Percentiles rank a stretch among this genome's conserved stretches.
Evolutionary conservation across 2,113 vertebrate genomes (phyloP).

Genomic region (Setophaga coronata): DNA sequence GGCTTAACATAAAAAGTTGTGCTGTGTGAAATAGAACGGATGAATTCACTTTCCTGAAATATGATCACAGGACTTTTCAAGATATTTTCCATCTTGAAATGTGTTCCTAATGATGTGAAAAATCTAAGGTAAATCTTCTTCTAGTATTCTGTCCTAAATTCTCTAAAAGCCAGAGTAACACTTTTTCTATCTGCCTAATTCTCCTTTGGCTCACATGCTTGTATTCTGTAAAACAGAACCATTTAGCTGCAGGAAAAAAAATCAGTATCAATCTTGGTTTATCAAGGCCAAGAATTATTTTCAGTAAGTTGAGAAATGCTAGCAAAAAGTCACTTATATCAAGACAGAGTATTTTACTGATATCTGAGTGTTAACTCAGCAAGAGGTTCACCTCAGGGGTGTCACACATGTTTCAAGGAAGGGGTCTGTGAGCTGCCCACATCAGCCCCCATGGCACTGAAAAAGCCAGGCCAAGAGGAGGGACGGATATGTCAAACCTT

Average conservation of each 20-base stretch:
- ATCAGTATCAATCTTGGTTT: not conserved
- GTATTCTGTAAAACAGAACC: not conserved
- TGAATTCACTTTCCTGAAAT: not conserved
- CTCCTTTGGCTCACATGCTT: not conserved
- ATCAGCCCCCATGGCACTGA: too few species aligned
- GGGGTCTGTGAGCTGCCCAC: not conserved
- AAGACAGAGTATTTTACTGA: not conserved
- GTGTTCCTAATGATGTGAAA: not conserved
- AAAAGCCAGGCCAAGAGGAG: not conserved
- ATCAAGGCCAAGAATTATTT: not conserved
- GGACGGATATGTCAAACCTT: not conserved
- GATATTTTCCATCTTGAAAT: not conserved
- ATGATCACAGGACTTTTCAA: not conserved
- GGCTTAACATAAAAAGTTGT: not conserved
- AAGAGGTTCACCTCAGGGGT: not conserved
- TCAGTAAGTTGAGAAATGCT: not conserved
- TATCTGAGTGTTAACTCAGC: not conserved
- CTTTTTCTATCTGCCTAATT: not conserved
- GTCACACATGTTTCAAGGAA: not conserved
- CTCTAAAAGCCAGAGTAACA: not conserved
- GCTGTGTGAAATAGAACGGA: accelerated
- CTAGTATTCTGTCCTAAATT: not conserved
- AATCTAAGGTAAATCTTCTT: not conserved
- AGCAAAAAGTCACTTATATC: not conserved
- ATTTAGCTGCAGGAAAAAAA: not conserved